Evolutionary conservation across 2,888 invertebrate species (phyloP), one percentile per base, ranked within the genome.

Genomic region (Acheta domesticus): DNA sequence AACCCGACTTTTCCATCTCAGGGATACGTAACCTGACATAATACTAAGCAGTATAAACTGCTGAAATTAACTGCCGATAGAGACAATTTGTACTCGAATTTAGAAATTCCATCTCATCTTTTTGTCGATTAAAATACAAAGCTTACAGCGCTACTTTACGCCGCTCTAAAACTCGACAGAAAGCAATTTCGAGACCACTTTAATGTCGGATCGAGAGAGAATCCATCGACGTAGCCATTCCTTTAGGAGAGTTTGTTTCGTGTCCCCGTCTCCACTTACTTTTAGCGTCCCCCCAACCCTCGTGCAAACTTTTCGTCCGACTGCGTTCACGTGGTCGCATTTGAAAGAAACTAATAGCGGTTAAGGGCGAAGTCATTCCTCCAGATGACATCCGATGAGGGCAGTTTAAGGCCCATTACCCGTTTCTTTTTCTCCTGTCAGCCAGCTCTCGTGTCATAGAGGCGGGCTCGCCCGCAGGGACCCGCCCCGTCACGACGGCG

Each of bases 401-500:
- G 62, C 62, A 62, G 62, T 62, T 62, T 62, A 62, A 62, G 62
- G 62, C 62, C 62, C 62, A 62, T 62, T 62, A 62, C n/a, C 14
- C 16, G 62, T 62, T 62, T 62, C 62, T 62, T 62, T 62, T 62
- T 62, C 62, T 62, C 62, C n/a, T 62, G 62, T 62, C 62, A 62
- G 62, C 62, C 16, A 62, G 62, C 16, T 62, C 62, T 62, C 62
- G 62, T 62, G 62, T 62, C 62, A 19, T 62, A 62, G 62, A 62
- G 62, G 62, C 14, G n/a, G 62, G 62, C 16, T 36, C 5, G 36
- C 36, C 36, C 8, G 36, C 36, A n/a, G 62, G 62, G 14, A 62
- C n/a, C 62, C 62, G 62, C 62, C 62, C 62, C 62, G 62, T 62
- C 62, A 62, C 62, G 62, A 62, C n/a, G 62, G 62, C n/a, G 62